Conservation (phyloP, 2,888 invertebrate genomes). For the Phasia obesa region DNA sequence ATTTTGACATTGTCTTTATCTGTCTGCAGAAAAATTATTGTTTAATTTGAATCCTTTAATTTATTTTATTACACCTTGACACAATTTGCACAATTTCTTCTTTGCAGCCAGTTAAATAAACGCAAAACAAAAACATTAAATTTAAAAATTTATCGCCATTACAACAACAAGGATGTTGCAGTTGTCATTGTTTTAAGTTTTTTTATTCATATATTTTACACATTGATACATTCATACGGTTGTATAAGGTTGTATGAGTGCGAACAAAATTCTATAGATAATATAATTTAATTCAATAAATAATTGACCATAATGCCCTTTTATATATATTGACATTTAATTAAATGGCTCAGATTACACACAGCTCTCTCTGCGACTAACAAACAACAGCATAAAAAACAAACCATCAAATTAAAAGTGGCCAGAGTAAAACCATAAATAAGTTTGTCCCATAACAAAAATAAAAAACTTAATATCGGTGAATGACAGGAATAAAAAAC, state of each 20-base stretch:
- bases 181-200: slow-evolving; percentile 40
- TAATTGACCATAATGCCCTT: slow-evolving; percentile 63
- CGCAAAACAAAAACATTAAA: not conserved
- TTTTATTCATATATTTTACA: slow-evolving; percentile 7
- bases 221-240: not conserved
- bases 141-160: slow-evolving; percentile 16
- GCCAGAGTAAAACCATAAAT: not conserved
- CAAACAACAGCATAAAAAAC: no score
- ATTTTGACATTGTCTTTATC: no score
- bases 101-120: not conserved
- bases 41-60: not conserved
- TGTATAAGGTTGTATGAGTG: not conserved
- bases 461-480: not conserved
- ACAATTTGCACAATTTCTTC: slow-evolving; percentile 7
- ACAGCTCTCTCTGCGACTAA: no score
- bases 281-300: slow-evolving; percentile 52
- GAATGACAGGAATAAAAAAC: slow-evolving; percentile 14
- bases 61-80: slow-evolving; percentile 1
- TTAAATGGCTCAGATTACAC: slow-evolving; percentile 59
- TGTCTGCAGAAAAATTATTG: not conserved
- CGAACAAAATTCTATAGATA: not conserved
- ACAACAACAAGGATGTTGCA: slow-evolving; percentile 21
- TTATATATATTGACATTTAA: slow-evolving; percentile 63
- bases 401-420: not conserved
- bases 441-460: not conserved